Percentiles rank a stretch among this genome's conserved stretches.
phyloP scores from a whole-genome alignment of 2,888 invertebrate species.

The Blera fallax region DNA sequence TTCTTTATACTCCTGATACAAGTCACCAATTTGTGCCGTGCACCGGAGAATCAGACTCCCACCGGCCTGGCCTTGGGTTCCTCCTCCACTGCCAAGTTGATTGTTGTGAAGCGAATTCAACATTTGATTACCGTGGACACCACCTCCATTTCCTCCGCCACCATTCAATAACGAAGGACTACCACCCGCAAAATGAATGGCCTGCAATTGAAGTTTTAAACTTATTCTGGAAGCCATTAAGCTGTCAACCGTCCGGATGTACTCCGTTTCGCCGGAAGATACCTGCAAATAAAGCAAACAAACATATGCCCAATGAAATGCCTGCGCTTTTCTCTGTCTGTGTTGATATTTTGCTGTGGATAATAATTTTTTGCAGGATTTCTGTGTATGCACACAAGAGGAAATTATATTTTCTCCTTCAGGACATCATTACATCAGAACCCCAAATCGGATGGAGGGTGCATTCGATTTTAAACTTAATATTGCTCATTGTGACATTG shows the following conservation, averaged over 20 bases:
- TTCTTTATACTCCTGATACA: conserved; percentile 87
- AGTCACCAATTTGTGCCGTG: conserved; percentile 86
- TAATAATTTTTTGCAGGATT: conserved; percentile 20
- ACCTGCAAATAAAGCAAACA: conserved; percentile 76
- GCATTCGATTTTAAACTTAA: conserved; percentile 58
- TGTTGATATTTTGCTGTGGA: neutral
- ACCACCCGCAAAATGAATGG: conserved; percentile 80
- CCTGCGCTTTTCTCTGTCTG: neutral
- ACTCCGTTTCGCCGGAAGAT: conserved; percentile 79
- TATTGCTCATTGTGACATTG: conserved; percentile 53
- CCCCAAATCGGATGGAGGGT: conserved; percentile 13
- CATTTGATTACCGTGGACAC: conserved; percentile 67
- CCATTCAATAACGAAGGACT: conserved; percentile 76
- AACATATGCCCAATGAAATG: conserved; percentile 32
- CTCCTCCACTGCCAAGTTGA: conserved; percentile 52
- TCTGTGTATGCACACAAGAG: conserved; percentile 22
- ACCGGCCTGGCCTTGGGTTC: conserved; percentile 78
- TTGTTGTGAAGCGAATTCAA: conserved; percentile 76
- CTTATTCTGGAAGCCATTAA: conserved; percentile 80
- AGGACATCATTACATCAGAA: conserved; percentile 51
- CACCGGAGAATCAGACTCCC: conserved; percentile 88
- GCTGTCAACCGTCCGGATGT: conserved; percentile 80
- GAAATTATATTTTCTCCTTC: conserved; percentile 59
- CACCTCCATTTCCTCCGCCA: conserved; percentile 73
- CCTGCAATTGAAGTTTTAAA: conserved; percentile 80